Evolutionary conservation across 2,888 invertebrate species (phyloP).

Genomic region (Loripinus fragilis): DNA sequence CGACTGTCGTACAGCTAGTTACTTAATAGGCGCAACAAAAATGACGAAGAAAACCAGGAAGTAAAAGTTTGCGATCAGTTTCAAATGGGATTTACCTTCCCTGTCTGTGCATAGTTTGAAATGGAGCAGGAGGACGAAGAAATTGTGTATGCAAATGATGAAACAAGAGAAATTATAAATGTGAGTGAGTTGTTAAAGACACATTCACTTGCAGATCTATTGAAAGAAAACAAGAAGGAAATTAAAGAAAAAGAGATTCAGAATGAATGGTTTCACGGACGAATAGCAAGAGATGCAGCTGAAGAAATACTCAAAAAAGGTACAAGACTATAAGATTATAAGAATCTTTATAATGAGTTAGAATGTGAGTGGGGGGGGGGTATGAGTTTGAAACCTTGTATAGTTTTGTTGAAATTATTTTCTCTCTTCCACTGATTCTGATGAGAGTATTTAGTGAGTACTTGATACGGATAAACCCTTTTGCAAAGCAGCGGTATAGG

Average conservation of each 20-base stretch:
- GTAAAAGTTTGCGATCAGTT: constrained; percentile 27
- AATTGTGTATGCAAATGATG: constrained; percentile 66
- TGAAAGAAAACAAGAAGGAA: constrained; percentile 66
- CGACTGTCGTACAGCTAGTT: too few species aligned
- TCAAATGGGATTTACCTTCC: constrained; percentile 31
- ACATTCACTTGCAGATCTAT: constrained; percentile 61
- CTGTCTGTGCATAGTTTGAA: constrained; percentile 7
- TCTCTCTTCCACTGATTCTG: too few species aligned
- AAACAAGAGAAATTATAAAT: constrained; percentile 56
- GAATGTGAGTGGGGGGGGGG: too few species aligned
- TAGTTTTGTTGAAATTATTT: too few species aligned
- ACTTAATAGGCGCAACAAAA: too few species aligned
- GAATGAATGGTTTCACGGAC: constrained; percentile 77
- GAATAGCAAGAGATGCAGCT: constrained; percentile 74
- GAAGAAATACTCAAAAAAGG: constrained; percentile 74
- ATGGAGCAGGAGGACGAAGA: constrained; percentile 49
- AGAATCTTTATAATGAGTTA: too few species aligned
- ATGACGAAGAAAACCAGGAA: constrained; percentile 52
- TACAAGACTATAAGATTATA: too few species aligned
- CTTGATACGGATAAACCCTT: too few species aligned
- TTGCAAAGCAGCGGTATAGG: too few species aligned
- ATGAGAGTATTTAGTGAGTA: too few species aligned
- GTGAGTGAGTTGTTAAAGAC: constrained; percentile 60
- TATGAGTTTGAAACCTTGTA: too few species aligned
- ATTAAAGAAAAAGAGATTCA: constrained; percentile 62